Percentiles rank a stretch among this genome's conserved stretches.
Evolutionary conservation across 2,797 vertebrate genomes (phyloP).

Genomic region (Diglossa cyanea): DNA sequence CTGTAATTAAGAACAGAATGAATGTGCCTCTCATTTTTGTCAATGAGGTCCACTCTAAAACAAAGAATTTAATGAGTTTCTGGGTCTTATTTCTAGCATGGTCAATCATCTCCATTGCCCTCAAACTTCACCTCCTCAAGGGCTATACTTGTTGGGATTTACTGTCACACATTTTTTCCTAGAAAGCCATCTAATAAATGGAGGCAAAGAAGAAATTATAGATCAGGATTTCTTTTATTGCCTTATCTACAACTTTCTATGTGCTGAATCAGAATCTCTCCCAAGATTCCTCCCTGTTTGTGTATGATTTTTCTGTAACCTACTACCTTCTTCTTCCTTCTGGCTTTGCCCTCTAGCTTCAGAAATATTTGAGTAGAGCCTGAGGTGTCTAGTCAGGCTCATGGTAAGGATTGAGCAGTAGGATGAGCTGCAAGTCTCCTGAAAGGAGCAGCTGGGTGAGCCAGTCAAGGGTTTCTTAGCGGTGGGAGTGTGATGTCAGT

Average conservation of each 20-base stretch:
- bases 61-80: not conserved
- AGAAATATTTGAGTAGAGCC: not conserved
- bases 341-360: not conserved
- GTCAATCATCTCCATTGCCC: not conserved
- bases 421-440: not conserved
- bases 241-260: not conserved
- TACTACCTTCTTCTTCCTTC: not conserved
- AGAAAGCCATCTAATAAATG: not conserved
- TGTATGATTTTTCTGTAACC: not conserved
- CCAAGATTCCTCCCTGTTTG: not conserved
- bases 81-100: not conserved
- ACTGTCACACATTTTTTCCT: not conserved
- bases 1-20: not conserved
- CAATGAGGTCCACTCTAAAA: not conserved
- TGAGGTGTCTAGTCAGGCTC: not conserved
- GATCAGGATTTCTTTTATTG: not conserved
- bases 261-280: not conserved
- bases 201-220: not conserved
- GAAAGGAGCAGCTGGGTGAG: not conserved
- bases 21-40: not conserved
- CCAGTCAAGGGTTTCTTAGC: not conserved
- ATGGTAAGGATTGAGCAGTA: not conserved
- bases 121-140: not conserved
- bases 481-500: fast-evolving
- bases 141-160: not conserved